phyloP scores from a whole-genome alignment of 2,888 invertebrate species.

The Tinea pellionella region DNA sequence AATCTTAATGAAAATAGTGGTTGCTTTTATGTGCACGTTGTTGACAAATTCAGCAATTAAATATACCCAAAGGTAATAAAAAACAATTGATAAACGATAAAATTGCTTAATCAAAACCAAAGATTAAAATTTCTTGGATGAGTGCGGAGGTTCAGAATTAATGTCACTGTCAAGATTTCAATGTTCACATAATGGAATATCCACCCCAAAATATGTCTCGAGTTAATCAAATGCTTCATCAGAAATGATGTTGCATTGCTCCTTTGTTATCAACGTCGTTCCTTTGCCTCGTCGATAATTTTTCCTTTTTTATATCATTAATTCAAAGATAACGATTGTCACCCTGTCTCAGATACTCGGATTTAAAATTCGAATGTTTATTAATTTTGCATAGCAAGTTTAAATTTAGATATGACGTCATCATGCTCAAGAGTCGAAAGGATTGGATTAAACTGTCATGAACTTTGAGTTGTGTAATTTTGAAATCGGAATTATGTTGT shows the following conservation, averaged over 20 bases:
- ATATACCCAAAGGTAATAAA: too few species aligned
- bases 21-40: too few species aligned
- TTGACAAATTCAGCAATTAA: too few species aligned
- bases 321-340: constrained; percentile 4
- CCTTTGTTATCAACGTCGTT: neutral
- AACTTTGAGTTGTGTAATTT: too few species aligned
- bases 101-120: too few species aligned
- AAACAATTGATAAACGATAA: too few species aligned
- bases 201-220: neutral
- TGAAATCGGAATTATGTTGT: too few species aligned
- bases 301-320: neutral
- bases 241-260: neutral
- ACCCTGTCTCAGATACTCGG: neutral
- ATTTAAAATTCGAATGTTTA: constrained; percentile 1
- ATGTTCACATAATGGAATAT: neutral
- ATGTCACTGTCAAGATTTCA: neutral
- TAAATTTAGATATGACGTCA: neutral
- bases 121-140: too few species aligned
- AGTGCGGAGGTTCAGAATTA: neutral
- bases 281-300: neutral
- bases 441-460: neutral
- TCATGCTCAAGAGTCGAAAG: neutral
- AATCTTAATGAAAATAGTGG: too few species aligned
- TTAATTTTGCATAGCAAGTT: neutral
- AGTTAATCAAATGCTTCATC: neutral